These are phyloP conservation scores for Cyprinodon diabolis DNA, from an alignment of 2,797 vertebrate genomes.

Conservation along the genomic window DNA sequence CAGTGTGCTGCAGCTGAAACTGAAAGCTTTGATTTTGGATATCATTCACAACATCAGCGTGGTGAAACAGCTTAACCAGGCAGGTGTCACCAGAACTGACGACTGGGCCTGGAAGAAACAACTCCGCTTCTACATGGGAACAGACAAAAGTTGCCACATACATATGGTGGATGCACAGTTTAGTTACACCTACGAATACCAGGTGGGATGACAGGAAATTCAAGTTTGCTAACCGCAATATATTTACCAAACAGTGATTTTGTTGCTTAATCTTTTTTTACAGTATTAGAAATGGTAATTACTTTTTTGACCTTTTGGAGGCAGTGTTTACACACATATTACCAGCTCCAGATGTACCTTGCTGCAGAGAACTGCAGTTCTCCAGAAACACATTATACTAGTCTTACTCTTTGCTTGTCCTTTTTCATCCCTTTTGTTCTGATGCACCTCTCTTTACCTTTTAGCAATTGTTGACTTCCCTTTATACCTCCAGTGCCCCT, in stretches of 20 bases:
- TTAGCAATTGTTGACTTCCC: slow-evolving; percentile 17
- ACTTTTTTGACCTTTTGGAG: slow-evolving; percentile 55
- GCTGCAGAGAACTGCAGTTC: slow-evolving; percentile 28
- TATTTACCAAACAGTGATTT: background rate
- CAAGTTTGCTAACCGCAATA: background rate
- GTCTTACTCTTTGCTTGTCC: slow-evolving; percentile 2
- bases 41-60: slow-evolving; percentile 96
- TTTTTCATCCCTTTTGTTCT: slow-evolving; percentile 21
- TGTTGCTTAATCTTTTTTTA: background rate
- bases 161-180: slow-evolving; percentile 96
- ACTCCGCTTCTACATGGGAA: slow-evolving; percentile 91
- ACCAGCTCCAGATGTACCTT: background rate
- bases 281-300: background rate
- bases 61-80: slow-evolving; percentile 87
- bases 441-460: slow-evolving; percentile 31
- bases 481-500: background rate
- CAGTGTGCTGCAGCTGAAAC: slow-evolving; percentile 89
- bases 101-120: slow-evolving; percentile 96
- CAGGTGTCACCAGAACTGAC: slow-evolving; percentile 79
- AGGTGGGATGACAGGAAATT: slow-evolving; percentile 77
- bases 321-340: slow-evolving; percentile 60
- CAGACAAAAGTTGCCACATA: slow-evolving; percentile 84
- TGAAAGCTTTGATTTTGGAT: slow-evolving; percentile 95
- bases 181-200: slow-evolving; percentile 95
- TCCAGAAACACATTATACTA: slow-evolving; percentile 17